These are phyloP conservation scores for Tuberolachnus salignus DNA, from an alignment of 2,888 invertebrate genomes.

Conservation along the genomic window DNA sequence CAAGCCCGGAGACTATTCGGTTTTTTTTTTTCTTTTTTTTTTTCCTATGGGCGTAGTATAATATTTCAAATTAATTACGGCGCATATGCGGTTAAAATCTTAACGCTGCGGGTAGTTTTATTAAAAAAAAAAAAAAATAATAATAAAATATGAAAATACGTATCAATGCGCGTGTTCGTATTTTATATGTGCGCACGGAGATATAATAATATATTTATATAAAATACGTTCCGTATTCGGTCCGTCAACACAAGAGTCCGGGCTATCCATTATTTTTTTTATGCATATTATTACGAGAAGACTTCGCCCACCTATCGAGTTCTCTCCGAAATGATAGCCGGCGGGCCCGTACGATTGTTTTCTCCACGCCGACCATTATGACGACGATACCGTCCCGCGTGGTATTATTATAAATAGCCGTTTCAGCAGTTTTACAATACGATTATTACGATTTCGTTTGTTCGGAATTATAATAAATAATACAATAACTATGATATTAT, in stretches of 20 bases:
- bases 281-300: conserved; percentile 30
- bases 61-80: conserved; percentile 55
- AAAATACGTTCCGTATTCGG: conserved; percentile 16
- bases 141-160: neutral
- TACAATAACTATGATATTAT: too few relatives aligned
- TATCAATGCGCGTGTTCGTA: conserved; percentile 13
- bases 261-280: conserved; percentile 31
- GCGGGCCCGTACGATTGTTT: conserved; percentile 19
- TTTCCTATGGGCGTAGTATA: conserved; percentile 41
- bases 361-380: neutral
- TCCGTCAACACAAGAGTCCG: conserved; percentile 44
- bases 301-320: conserved; percentile 55
- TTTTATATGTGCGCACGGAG: neutral
- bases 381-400: conserved; percentile 19
- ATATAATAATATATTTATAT: neutral
- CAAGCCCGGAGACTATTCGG: conserved; percentile 26
- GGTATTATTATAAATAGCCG: too few relatives aligned
- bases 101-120: conserved; percentile 55
- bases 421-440: conserved; percentile 35
- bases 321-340: conserved; percentile 38
- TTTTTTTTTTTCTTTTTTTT: neutral
- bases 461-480: conserved; percentile 18
- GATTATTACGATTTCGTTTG: conserved; percentile 15
- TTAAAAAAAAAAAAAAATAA: conserved; percentile 30
- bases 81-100: conserved; percentile 44